Base-by-base conservation (phyloP, 2,113 vertebrate species). In the Lepus timidus region DNA sequence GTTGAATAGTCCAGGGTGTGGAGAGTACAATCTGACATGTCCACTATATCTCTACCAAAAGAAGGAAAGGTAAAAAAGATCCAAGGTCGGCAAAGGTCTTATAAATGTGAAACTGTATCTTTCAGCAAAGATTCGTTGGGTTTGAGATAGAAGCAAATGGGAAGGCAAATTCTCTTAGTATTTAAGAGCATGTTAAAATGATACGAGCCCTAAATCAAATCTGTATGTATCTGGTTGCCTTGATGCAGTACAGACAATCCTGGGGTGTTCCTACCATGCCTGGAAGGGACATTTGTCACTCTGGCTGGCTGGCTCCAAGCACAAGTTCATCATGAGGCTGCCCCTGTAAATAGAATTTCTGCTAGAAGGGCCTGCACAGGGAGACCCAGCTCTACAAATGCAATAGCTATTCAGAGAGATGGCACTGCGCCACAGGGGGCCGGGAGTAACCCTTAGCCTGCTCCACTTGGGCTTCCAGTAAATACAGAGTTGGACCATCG, bases 311-410 rank as follows among this genome's bases (percentile, higher is more conserved):
- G 95, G 87, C 70, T 92, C 80, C 25, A 44, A 88, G 76, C 36
- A 58, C 31, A 88, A 83, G 39, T 83, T 88, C 84, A 85, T 93
- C 93, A 95, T 33, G 25, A 97, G 96, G 93, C 44, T 74, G 62
- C 27, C 11, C 14, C 82, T 70, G 3, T 49, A 97, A 96, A 96
- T 92, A 97, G 96, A 96, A 90, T 4, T 25, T 27, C 68, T n/a
- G 61, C 70, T 51, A 82, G 76, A 82, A 94, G 73, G 58, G 74
- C n/a, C 58, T 39, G 33, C n/a, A 44, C 22, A 31, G 76, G 73
- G 89, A 85, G 73, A 94, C 51, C 51, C 39, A 49, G 52, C 36
- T 86, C 49, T 44, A 93, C 25, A 83, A 92, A 92, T 62, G 52
- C 65, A 74, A 81, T 3, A 44, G 62, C 5, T 4, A 65, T 29